phyloP scores from a whole-genome alignment of 2,797 vertebrate species.

The Geotrypetes seraphini region DNA sequence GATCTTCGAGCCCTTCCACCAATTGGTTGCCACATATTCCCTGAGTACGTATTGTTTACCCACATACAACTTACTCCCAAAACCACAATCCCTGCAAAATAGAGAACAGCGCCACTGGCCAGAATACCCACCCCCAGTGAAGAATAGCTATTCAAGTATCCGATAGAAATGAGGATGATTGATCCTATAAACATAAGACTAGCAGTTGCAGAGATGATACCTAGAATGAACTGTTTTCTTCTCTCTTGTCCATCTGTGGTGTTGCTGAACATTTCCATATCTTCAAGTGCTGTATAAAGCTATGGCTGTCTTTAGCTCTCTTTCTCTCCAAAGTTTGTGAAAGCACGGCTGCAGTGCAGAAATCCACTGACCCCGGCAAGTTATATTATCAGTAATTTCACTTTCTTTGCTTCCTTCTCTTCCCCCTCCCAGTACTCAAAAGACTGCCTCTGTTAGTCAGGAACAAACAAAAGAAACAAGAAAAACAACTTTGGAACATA shows the following conservation, averaged over 20 bases:
- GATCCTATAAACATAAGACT: conserved; percentile 1
- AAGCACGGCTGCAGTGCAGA: no score
- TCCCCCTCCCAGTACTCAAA: neutral
- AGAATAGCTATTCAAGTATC: conserved; percentile 10
- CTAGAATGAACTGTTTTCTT: neutral
- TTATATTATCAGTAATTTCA: no score
- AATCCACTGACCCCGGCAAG: no score
- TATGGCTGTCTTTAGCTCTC: no score
- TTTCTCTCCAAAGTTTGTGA: no score
- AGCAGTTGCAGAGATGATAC: conserved; percentile 1
- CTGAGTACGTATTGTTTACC: conserved; percentile 11
- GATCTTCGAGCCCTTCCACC: neutral
- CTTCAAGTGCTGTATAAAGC: no score
- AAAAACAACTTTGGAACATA: no score
- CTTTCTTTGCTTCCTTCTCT: neutral
- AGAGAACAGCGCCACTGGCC: conserved; percentile 5
- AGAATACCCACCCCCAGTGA: conserved; percentile 4
- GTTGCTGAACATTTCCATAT: no score
- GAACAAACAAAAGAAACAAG: neutral
- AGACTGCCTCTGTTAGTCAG: conserved; percentile 1
- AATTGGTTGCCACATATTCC: conserved; percentile 3
- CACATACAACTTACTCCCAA: conserved; percentile 3
- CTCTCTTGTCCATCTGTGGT: no score
- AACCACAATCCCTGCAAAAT: conserved; percentile 8
- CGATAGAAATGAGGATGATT: conserved; percentile 1